A percentile compares a stretch with the other conserved stretches of the same genome.
These are phyloP conservation scores for Ganaspis brasiliensis DNA, from an alignment of 2,888 invertebrate species.

Conservation along the genomic window DNA sequence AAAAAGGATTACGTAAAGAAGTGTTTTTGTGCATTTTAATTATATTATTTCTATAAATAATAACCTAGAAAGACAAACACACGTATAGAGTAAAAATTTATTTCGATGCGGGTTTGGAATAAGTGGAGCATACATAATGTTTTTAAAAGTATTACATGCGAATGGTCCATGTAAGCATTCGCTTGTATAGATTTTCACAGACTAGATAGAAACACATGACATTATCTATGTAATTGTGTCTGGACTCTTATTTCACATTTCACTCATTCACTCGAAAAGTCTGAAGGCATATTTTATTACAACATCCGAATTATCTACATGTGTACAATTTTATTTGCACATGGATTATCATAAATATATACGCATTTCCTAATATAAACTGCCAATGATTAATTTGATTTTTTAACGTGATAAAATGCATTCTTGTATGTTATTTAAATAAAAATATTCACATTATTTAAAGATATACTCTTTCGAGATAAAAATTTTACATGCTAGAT, in stretches of 20 bases:
- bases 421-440: too few species aligned
- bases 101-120: conserved; percentile 16
- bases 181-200: neutral
- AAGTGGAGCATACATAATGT: conserved; percentile 22
- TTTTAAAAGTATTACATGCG: neutral
- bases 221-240: conserved; percentile 21
- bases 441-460: neutral
- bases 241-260: conserved; percentile 13
- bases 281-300: neutral
- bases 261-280: conserved; percentile 1
- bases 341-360: neutral
- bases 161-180: neutral
- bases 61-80: conserved; percentile 10
- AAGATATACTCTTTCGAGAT: neutral
- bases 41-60: conserved; percentile 11
- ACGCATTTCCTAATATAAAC: neutral
- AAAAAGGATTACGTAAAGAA: neutral
- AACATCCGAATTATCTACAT: neutral
- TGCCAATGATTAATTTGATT: neutral
- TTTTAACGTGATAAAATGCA: neutral
- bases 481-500: conserved; percentile 7
- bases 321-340: neutral
- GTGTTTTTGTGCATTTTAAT: neutral
- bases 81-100: neutral
- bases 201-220: conserved; percentile 1